Evolutionary conservation across 1,140 invertebrate genomes (phyloP).

Genomic region (Mercenaria mercenaria): DNA sequence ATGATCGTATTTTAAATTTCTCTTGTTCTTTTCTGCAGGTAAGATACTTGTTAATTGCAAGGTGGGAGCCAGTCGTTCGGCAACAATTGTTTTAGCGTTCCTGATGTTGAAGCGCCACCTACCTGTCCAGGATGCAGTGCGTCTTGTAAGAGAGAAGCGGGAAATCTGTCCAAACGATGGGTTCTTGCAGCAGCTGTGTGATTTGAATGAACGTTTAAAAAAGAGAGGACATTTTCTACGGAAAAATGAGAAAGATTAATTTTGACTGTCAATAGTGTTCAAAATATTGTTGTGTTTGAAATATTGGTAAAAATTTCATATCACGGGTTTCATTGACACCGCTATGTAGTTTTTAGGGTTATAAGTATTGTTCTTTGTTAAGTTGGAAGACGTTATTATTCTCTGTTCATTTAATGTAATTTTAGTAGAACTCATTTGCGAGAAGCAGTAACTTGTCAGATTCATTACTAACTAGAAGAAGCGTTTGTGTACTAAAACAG

Average conservation of each 20-base stretch:
- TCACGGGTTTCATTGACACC: too few relatives aligned
- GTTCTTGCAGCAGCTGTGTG: constrained; percentile 82
- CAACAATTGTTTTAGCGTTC: constrained; percentile 93
- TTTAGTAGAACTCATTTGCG: too few relatives aligned
- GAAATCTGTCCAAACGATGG: constrained; percentile 82
- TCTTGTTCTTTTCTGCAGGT: constrained; percentile 79
- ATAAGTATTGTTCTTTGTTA: too few relatives aligned
- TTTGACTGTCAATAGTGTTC: not conserved
- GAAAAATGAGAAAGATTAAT: not conserved
- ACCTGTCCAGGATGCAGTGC: constrained; percentile 90
- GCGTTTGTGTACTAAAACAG: too few relatives aligned
- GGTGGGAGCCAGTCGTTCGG: constrained; percentile 95
- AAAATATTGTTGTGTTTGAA: too few relatives aligned
- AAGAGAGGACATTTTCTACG: constrained; percentile 73
- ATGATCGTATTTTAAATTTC: too few relatives aligned
- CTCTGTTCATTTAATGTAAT: too few relatives aligned
- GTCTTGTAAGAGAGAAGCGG: constrained; percentile 74
- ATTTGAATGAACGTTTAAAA: constrained; percentile 76
- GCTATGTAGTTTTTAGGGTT: too few relatives aligned
- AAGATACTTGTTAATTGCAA: constrained; percentile 96
- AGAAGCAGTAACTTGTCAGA: too few relatives aligned
- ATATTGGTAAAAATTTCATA: too few relatives aligned
- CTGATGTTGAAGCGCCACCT: constrained; percentile 91
- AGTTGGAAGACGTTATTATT: too few relatives aligned
- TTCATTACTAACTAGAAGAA: too few relatives aligned